Percentiles rank a stretch among this genome's conserved stretches.
These are phyloP conservation scores for Monopis laevigella DNA, from an alignment of 2,888 invertebrate genomes.

Conservation along the genomic window DNA sequence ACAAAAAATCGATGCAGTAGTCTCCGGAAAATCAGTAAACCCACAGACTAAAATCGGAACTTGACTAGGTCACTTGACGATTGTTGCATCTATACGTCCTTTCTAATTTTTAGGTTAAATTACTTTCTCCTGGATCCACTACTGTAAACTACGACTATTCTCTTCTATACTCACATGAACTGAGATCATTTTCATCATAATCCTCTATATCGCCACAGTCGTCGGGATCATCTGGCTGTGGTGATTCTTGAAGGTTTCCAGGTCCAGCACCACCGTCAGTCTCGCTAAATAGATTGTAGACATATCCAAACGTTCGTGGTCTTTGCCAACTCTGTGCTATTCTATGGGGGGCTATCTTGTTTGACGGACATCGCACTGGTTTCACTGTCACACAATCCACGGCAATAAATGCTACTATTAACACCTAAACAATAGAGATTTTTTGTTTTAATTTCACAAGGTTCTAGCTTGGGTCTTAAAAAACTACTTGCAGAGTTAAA, in stretches of 20 bases:
- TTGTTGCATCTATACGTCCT: too few species aligned
- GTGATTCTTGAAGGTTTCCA: constrained; percentile 35
- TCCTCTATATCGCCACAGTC: constrained; percentile 58
- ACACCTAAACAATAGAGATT: too few species aligned
- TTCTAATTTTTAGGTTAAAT: too few species aligned
- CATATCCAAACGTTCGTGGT: constrained; percentile 35
- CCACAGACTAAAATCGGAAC: too few species aligned
- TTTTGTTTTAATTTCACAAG: too few species aligned
- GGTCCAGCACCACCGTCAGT: constrained; percentile 20
- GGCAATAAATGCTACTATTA: not conserved
- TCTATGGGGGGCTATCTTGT: constrained; percentile 52
- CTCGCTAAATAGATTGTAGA: constrained; percentile 34
- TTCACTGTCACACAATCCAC: constrained; percentile 35
- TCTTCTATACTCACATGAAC: constrained; percentile 35
- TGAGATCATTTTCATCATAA: constrained; percentile 54
- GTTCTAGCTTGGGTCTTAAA: too few species aligned
- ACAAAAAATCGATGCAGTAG: too few species aligned
- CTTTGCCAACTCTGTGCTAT: constrained; percentile 23
- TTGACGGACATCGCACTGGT: constrained; percentile 47
- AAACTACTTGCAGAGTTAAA: too few species aligned
- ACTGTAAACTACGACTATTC: too few species aligned
- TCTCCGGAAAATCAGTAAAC: too few species aligned
- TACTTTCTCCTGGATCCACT: too few species aligned
- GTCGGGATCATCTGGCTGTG: constrained; percentile 40
- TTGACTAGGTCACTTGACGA: too few species aligned